Evolutionary conservation across 2,113 vertebrate species (phyloP), one percentile per base, ranked within the genome.

Genomic region (Tor tambroides): DNA sequence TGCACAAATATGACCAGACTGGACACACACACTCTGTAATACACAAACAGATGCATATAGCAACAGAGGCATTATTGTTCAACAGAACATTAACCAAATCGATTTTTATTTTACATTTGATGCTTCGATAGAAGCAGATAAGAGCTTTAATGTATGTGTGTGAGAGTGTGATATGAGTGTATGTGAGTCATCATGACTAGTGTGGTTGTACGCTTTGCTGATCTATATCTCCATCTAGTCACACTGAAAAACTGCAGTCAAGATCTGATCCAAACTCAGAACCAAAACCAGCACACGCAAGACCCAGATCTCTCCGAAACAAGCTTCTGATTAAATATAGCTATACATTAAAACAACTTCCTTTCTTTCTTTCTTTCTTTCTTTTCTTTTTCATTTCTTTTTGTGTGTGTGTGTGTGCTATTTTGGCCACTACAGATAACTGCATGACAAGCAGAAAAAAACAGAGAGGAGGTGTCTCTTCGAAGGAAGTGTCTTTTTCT

Each of bases 171-270:
- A 67, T 43, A 82, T 32, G 41, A 46, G 38, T 82, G 41, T 19
- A 51, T 49, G 43, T 49, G 74, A 77, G 80, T 82, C 61, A 67
- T 82, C 80, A 28, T 67, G 61, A 82, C 61, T 63, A 1, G n/a
- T 82, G 80, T 67, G 80, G 80, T 82, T 67, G 17, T 9, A 43
- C 15, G 67, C 56, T 80, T 23, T 17, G 35, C 56, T 41, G 78
- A 80, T 80, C 61, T 67, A 11, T 67, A 82, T 46, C 80, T 67
- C 12, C 56, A 38, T 26, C 9, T 38, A 80, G 78, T 46, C 41
- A 82, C 61, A 41, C 4, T n/a, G 19, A 32, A 54, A 80, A 80
- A 12, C 78, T 80, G 74, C 74, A 9, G 12, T 49, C n/a, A 80
- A 80, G 54, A 80, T 23, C 19, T 32, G 15, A 78, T 61, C 30